A percentile compares a stretch with the other conserved stretches of the same genome.
Conservation (phyloP, 2,888 invertebrate genomes). For the Thera obeliscata region DNA sequence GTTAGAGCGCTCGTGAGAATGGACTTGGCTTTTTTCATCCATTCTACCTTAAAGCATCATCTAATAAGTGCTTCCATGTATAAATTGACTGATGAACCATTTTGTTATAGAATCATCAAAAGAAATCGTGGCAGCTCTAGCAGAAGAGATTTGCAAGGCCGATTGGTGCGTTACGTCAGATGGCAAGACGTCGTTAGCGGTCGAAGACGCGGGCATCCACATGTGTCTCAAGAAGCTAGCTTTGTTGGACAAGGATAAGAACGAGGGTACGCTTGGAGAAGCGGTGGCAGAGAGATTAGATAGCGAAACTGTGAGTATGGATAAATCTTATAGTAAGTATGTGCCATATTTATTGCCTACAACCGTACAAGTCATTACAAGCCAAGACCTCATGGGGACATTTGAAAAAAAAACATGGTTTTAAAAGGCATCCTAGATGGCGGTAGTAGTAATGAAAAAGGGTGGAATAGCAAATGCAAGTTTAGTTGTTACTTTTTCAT, state of each 20-base stretch:
- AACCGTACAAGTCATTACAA: not conserved
- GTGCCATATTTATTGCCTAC: too few relatives aligned
- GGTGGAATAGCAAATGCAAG: too few relatives aligned
- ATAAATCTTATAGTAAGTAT: not conserved
- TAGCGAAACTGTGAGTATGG: slow-evolving; percentile 80
- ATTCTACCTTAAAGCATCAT: not conserved
- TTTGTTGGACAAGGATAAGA: slow-evolving; percentile 83
- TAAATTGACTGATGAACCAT: not conserved
- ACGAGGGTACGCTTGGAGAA: slow-evolving; percentile 83
- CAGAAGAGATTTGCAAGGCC: slow-evolving; percentile 66
- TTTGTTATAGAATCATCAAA: slow-evolving; percentile 64
- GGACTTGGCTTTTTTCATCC: not conserved
- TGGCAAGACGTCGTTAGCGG: slow-evolving; percentile 76
- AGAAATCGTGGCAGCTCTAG: slow-evolving; percentile 63
- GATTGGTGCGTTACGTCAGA: slow-evolving; percentile 84
- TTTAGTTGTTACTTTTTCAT: too few relatives aligned
- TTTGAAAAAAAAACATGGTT: too few relatives aligned
- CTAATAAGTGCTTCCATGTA: not conserved
- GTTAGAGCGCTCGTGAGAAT: too few relatives aligned
- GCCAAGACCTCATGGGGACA: too few relatives aligned
- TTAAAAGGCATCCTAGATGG: too few relatives aligned
- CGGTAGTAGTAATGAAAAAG: too few relatives aligned
- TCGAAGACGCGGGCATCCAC: slow-evolving; percentile 91
- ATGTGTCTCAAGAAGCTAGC: slow-evolving; percentile 91
- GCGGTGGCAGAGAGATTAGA: slow-evolving; percentile 80